Base-by-base conservation (phyloP, 2,797 vertebrate species). In the Mormyrus hasselquistii region DNA sequence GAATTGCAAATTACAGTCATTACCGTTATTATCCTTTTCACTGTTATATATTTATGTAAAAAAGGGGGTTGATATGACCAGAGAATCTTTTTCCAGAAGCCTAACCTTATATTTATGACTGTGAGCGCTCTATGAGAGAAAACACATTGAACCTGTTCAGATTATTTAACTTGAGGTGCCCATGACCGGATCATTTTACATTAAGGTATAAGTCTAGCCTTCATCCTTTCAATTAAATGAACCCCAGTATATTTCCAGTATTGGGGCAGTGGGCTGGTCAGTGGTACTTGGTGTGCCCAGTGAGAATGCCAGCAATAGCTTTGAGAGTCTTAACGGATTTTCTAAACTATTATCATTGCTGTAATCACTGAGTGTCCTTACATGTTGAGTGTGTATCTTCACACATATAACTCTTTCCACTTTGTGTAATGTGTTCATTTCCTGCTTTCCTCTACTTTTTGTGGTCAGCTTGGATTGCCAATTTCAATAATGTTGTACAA, bases 1-100 rank as follows among this genome's bases (percentile, higher is more conserved):
- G 49, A 69, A 79, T 79, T 79, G 16, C 73, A 79, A 79, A 79
- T 79, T 79, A 44, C 34, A 79, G 73, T 44, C 38, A 44, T 79
- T 79, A 79, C 16, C 38, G 38, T 16, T 79, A 79, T 79, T 79
- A 79, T 79, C 73, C 73, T 44, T 79, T 79, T 79, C n/a, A 79
- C 34, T 0, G 5, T 79, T 79, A 44, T 79, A n/a, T 79, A 38
- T 79, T 79, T 79, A 79, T 44, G 38, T 19, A 79, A 44, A 79
- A 44, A 19, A 44, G 73, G 73, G 73, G 62, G 3, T n/a, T 79
- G 73, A 79, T 79, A 44, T 79, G 73, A 79, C 73, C 73, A 79
- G 73, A 19, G 38, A 38, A 5, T 6, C 4, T 79, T 79, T 79
- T 79, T 44, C 73, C 73, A 79, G 73, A 79, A 41, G 73, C 38